Base-by-base conservation (phyloP, 2,113 vertebrate genomes). In the Archocentrus centrarchus region DNA sequence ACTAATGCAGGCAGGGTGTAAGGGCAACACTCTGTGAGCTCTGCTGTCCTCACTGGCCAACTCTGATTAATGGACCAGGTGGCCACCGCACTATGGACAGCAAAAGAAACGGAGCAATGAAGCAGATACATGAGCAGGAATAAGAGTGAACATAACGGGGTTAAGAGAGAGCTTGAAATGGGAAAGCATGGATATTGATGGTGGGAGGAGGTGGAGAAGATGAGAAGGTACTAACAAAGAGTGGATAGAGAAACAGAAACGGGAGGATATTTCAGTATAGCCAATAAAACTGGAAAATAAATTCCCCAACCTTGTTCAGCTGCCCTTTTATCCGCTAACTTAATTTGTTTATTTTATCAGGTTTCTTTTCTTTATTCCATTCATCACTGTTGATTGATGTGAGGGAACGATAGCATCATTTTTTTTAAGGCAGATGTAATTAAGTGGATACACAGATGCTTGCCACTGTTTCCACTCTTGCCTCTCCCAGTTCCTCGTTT, bases 21-120 rank as follows among this genome's bases (percentile, higher is more conserved):
- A 88, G 87, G 89, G 82, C 84, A 91, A 82, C 73, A 58, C 89
- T 91, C 60, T 87, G 88, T 90, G 86, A 90, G 86, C 89, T 81
- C 82, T 78, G 70, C 85, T 79, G 85, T 93, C 91, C 89, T 35
- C 84, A 78, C 86, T 59, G 75, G 75, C 79, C 85, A 57, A 77
- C 84, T 78, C 85, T 94, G 94, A 95, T 96, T 95, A 94, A 95
- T 94, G 90, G 91, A 83, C 77, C 93, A 94, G 93, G 94, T 94
- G 94, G 93, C 84, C 90, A 80, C 86, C 86, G 87, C 91, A 84
- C 88, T 93, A 88, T 88, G 86, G 83, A 85, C 77, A 58, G 64
- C 77, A 62, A 90, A 53, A 85, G 83, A 90, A 86, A 81, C 81
- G 73, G 84, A 81, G 85, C 83, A 77, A 88, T 70, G 90, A 92